These are phyloP conservation scores for Cryptocheilus praepositus DNA, from an alignment of 2,888 invertebrate genomes.

Conservation along the genomic window DNA sequence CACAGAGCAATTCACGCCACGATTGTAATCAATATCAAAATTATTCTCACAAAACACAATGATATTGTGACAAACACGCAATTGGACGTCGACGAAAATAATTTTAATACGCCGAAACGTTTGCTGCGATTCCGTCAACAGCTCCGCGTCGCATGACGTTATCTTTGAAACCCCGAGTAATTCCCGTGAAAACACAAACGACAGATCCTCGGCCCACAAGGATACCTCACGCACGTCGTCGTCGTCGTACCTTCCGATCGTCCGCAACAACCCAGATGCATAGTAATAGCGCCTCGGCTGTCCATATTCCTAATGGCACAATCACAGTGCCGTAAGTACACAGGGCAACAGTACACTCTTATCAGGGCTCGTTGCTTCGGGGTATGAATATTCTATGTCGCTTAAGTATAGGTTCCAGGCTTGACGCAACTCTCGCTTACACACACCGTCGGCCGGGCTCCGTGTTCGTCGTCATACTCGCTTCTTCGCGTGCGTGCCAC, in stretches of 20 bases:
- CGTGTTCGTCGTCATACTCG: conserved; percentile 16
- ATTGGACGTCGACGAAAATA: no score
- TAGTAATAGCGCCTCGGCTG: conserved; percentile 51
- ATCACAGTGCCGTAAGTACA: conserved; percentile 61
- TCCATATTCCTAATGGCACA: conserved; percentile 64
- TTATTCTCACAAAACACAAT: no score
- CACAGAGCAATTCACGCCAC: not conserved
- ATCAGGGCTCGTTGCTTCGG: conserved; percentile 56
- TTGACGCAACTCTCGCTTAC: conserved; percentile 53
- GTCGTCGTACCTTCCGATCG: conserved; percentile 1
- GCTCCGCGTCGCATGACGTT: no score
- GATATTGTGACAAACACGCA: no score
- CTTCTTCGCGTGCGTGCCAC: conserved; percentile 11
- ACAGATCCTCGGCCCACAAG: no score
- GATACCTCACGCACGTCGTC: no score
- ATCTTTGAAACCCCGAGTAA: no score
- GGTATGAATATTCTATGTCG: conserved; percentile 70
- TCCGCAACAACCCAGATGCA: conserved; percentile 58
- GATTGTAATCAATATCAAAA: not conserved
- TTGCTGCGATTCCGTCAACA: no score
- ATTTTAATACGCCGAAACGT: no score
- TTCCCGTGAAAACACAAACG: no score
- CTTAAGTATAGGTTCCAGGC: conserved; percentile 64
- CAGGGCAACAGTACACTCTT: conserved; percentile 56
- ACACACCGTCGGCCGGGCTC: conserved; percentile 15